Percentiles rank a stretch among this genome's conserved stretches.
Evolutionary conservation across 2,888 invertebrate species (phyloP).

Genomic region (Gasteruption jaculator): DNA sequence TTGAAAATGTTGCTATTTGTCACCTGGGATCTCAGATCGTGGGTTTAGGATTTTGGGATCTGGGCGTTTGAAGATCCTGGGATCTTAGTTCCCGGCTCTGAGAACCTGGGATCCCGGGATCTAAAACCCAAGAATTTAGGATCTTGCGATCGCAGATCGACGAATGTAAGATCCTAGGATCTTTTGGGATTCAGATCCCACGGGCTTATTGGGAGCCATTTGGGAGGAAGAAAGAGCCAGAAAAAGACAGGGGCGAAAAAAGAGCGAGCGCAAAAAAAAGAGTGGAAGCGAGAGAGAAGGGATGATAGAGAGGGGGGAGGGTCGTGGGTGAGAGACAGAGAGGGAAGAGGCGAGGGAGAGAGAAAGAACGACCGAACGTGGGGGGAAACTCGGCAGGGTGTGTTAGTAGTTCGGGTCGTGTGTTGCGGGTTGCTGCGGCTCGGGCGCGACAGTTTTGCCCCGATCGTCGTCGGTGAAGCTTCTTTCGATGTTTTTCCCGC

Average conservation of each 20-base stretch:
- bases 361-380: conserved; percentile 23
- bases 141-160: no score
- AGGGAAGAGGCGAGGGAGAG: conserved; percentile 16
- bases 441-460: conserved; percentile 51
- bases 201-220: conserved; percentile 21
- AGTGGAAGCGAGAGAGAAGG: conserved; percentile 14
- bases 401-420: conserved; percentile 40
- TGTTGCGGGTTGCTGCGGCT: conserved; percentile 52
- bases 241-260: conserved; percentile 10
- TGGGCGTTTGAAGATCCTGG: no score
- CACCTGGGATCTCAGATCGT: no score
- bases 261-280: conserved; percentile 16
- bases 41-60: no score
- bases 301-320: conserved; percentile 11
- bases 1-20: no score
- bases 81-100: no score
- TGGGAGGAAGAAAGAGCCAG: conserved; percentile 20
- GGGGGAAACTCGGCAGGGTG: conserved; percentile 28
- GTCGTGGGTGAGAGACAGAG: conserved; percentile 15
- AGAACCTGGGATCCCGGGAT: no score
- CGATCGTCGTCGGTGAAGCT: conserved; percentile 44
- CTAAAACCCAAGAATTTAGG: no score
- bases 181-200: no score
- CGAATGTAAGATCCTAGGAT: no score
- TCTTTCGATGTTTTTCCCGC: conserved; percentile 25